Conservation (phyloP, 2,113 vertebrate species). For the Terrapene triunguis region DNA sequence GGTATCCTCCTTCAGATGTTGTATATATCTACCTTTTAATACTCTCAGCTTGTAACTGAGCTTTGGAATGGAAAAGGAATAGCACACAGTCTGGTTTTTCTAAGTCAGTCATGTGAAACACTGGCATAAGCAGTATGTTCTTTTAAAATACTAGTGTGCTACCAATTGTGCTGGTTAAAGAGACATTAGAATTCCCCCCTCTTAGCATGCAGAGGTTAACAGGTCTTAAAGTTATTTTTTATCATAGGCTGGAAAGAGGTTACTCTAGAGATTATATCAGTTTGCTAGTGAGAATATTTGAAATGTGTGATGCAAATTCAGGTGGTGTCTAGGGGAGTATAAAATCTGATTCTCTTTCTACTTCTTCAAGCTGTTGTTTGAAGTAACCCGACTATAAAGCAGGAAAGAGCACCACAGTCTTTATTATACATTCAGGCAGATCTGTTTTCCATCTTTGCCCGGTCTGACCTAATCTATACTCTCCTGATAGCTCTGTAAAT, state of each 20-base stretch:
- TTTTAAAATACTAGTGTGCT: conserved; percentile 28
- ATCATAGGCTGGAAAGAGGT: conserved; percentile 45
- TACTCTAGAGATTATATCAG: conserved; percentile 35
- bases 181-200: conserved; percentile 41
- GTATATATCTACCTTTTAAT: neutral
- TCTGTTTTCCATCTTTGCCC: neutral
- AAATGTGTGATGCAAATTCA: conserved; percentile 7
- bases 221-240: conserved; percentile 35
- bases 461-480: neutral
- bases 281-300: conserved; percentile 34
- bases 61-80: neutral
- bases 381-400: conserved; percentile 18
- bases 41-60: neutral
- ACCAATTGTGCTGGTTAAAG: neutral
- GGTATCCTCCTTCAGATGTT: neutral
- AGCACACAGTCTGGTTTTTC: neutral
- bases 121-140: conserved; percentile 25
- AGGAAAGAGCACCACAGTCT: neutral
- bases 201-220: conserved; percentile 51
- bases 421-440: conserved; percentile 1
- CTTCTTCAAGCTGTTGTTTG: conserved; percentile 41
- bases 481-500: neutral
- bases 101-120: neutral
- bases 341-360: conserved; percentile 51
- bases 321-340: neutral